These are phyloP conservation scores for Danio kyathit DNA, from an alignment of 2,797 vertebrate species.

Conservation along the genomic window DNA sequence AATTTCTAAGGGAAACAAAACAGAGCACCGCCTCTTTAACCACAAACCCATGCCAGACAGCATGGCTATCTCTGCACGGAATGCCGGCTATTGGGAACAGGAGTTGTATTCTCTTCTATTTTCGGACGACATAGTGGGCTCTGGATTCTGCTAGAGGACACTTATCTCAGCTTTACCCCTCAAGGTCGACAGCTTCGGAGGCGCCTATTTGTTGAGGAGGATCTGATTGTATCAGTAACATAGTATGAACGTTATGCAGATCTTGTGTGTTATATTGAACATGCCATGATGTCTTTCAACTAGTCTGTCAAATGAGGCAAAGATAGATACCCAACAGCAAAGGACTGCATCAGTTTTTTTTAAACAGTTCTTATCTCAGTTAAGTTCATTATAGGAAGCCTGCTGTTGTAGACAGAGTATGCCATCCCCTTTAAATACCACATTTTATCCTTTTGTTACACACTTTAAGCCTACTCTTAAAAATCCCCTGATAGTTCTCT, in stretches of 20 bases:
- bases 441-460: conserved; percentile 4
- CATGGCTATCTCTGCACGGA: conserved; percentile 60
- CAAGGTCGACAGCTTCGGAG: conserved; percentile 67
- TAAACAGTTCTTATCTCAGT: background rate
- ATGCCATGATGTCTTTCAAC: background rate
- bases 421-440: background rate
- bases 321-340: background rate
- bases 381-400: background rate
- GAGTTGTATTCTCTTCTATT: conserved; percentile 71
- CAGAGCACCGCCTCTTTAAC: conserved; percentile 61
- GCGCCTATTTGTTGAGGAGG: conserved; percentile 50
- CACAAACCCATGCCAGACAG: conserved; percentile 61
- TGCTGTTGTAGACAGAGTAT: background rate
- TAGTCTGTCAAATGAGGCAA: background rate
- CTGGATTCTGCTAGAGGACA: conserved; percentile 61
- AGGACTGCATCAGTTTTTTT: background rate
- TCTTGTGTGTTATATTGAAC: conserved; percentile 30
- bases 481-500: background rate
- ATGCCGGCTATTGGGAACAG: conserved; percentile 64
- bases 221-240: conserved; percentile 54
- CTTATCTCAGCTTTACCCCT: conserved; percentile 68
- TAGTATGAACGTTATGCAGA: conserved; percentile 43
- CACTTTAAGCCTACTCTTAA: background rate
- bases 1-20: conserved; percentile 39
- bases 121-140: conserved; percentile 58